Base-by-base conservation (phyloP, 2,113 vertebrate species). In the Indri indri region DNA sequence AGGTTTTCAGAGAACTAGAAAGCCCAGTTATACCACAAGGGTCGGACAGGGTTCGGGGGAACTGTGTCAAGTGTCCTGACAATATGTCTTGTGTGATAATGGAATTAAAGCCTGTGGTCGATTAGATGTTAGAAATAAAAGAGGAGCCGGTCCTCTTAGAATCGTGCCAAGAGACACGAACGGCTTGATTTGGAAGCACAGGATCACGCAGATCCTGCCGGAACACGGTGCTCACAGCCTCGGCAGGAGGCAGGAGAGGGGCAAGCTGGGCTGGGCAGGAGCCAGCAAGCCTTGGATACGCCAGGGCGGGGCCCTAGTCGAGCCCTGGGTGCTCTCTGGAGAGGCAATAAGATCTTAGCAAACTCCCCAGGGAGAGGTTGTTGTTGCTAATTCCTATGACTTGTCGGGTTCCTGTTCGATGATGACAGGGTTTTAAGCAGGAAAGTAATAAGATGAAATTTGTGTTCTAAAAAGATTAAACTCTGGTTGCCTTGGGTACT, bases 161-260 rank as follows among this genome's bases (percentile, higher is more conserved):
- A 42, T 16, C 32, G 5, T 18, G 34, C 20, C 34, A 42, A 65
- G 18, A 25, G 16, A 40, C 4, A 12, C 1, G 0, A 57, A 66
- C 6, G 52, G 27, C 10, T 45, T 3, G 83, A 74, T 27, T n/a
- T 59, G 74, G 68, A 87, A 79, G 61, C 66, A 37, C 0, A 0
- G 23, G 23, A 65, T 23, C 54, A 73, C 0, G n/a, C n/a, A 50
- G 66, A 91, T n/a, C 17, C 66, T 73, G 3, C 16, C 4, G 23
- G 8, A 61, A 57, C 27, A 32, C 0, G 20, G 89, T 7, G 59
- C 22, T 50, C 45, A 32, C 4, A 27, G 17, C n/a, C 71, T 65
- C 0, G 0, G 30, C 32, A 50, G 5, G 9, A 9, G 42, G 68
- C 54, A 63, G 1, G 52, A 23, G 10, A 61, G 2, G 54, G 42